Base-by-base conservation (phyloP, 2,113 vertebrate species). In the Melanerpes formicivorus region DNA sequence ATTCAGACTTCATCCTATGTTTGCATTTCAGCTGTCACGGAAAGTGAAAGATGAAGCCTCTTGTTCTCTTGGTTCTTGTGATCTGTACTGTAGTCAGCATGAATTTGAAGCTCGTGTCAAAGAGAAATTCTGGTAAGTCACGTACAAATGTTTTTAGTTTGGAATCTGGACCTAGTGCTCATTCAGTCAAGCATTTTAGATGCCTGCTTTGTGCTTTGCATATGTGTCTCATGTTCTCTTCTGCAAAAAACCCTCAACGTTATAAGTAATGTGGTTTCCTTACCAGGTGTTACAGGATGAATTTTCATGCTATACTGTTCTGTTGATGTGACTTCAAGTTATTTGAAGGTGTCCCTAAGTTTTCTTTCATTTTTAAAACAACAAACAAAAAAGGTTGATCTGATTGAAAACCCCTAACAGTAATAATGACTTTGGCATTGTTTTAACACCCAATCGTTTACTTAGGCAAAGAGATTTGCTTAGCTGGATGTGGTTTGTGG, bases 111-210 rank as follows among this genome's bases (percentile, higher is more conserved):
- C 97, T 99, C 74, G 98, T 99, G 93, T 99, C 99, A 93, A 99
- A 99, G 97, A 99, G 99, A 97, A 99, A 99, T 97, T 99, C 99
- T 92, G 99, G 99, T 99, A 98, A 98, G 98, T 97, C 79, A 50
- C 63, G 93, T 72, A 85, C 77, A 94, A 94, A 63, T 62, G 32
- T 78, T 88, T 92, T 67, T 85, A 22, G 55, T 82, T 91, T 94
- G 83, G 85, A 72, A 69, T 94, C 55, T 90, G 92, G 82, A 84
- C 71, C 63, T 44, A 69, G 14, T 84, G 16, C 4, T 76, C 30
- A 62, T 88, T 55, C 52, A 69, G 19, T 70, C 40, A 50, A 81
- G 56, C 11, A 8, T 71, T 94, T 88, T 76, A 74, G 42, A 13
- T n/a, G 26, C 5, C 42, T 84, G 40, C 21, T 46, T 92, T 89